Percentiles rank a stretch among this genome's conserved stretches.
These are phyloP conservation scores for Ichneumoninae sp. DNA, from an alignment of 2,888 invertebrate species.

Conservation along the genomic window DNA sequence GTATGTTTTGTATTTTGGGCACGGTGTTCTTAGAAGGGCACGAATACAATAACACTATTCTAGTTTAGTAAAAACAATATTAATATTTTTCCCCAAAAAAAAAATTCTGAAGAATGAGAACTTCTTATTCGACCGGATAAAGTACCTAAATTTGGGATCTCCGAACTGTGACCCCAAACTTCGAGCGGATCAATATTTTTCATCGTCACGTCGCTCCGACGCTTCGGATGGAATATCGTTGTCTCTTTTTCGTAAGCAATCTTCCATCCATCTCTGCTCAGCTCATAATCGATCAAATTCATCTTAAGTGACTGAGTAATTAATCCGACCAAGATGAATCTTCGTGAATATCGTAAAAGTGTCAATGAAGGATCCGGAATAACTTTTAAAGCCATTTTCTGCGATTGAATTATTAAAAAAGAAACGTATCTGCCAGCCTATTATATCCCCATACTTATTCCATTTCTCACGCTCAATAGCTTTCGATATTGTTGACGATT, in stretches of 20 bases:
- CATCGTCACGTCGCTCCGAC: background rate
- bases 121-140: too few relatives aligned
- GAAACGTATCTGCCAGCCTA: background rate
- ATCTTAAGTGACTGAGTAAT: background rate
- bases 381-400: background rate
- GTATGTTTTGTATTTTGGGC: too few relatives aligned
- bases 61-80: background rate
- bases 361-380: background rate
- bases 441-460: background rate
- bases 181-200: background rate
- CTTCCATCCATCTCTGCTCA: background rate
- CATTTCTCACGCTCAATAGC: background rate
- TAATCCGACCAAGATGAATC: background rate
- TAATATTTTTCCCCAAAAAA: too few relatives aligned
- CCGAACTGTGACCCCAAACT: background rate
- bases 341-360: background rate
- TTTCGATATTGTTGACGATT: slow-evolving; percentile 3
- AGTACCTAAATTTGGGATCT: too few relatives aligned
- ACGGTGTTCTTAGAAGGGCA: too few relatives aligned
- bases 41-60: too few relatives aligned
- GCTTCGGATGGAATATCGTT: background rate
- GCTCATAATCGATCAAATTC: background rate
- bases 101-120: too few relatives aligned
- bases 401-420: background rate
- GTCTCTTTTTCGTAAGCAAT: background rate